phyloP scores from a whole-genome alignment of 2,113 vertebrate species.

The Trogon surrucura region DNA sequence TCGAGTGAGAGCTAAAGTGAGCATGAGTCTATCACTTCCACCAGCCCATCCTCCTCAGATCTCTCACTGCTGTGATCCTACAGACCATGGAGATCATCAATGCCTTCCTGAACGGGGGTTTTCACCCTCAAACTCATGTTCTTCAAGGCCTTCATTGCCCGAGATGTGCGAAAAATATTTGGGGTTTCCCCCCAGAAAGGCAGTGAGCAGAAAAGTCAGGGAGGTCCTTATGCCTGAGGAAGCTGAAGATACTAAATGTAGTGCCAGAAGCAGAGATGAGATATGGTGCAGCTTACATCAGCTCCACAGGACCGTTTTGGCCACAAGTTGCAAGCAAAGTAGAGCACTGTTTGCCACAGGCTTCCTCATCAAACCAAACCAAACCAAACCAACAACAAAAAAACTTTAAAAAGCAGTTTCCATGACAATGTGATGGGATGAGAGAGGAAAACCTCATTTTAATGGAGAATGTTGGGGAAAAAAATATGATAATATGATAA shows the following conservation, averaged over 20 bases:
- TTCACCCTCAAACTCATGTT: background rate
- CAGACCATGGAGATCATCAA: background rate
- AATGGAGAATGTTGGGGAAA: background rate
- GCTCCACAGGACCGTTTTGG: background rate
- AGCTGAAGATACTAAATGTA: background rate
- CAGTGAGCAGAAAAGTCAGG: background rate
- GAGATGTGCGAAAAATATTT: background rate
- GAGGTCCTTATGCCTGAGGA: background rate
- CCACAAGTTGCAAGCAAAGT: background rate
- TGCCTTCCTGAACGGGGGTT: background rate
- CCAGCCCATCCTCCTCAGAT: background rate
- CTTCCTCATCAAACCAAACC: background rate
- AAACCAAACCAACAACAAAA: too few relatives aligned
- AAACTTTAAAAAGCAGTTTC: background rate
- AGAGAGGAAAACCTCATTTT: conserved; percentile 13
- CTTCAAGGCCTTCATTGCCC: background rate
- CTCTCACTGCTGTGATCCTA: background rate
- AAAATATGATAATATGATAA: background rate
- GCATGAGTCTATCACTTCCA: background rate
- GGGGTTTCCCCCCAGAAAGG: background rate
- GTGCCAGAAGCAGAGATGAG: background rate
- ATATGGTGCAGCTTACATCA: background rate
- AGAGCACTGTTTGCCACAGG: background rate
- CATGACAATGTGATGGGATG: background rate
- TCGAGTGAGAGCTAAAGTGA: background rate